phyloP scores from a whole-genome alignment of 2,797 vertebrate genomes.

The Pygocentrus nattereri region DNA sequence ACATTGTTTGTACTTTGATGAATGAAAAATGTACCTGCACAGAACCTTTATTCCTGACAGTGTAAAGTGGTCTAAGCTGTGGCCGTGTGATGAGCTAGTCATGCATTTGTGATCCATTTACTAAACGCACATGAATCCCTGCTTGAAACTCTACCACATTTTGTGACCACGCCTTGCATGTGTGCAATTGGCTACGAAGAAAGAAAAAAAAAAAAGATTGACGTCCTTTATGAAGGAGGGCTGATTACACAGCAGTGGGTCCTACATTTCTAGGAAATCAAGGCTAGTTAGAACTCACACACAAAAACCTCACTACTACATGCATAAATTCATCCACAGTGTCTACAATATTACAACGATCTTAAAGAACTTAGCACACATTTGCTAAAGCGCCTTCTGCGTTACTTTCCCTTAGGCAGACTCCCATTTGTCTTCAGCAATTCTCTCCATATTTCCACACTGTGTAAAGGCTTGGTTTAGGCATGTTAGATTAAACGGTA shows the following conservation, averaged over 20 bases:
- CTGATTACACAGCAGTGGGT: neutral
- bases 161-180: too few relatives aligned
- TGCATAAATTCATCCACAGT: neutral
- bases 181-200: too few relatives aligned
- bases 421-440: conserved; percentile 10
- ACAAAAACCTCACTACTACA: neutral
- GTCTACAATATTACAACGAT: neutral
- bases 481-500: neutral
- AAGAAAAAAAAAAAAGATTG: too few relatives aligned
- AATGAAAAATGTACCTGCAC: too few relatives aligned
- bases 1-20: too few relatives aligned
- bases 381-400: neutral
- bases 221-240: too few relatives aligned
- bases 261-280: neutral
- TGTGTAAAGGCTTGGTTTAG: neutral
- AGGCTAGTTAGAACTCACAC: neutral
- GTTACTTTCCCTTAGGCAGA: neutral
- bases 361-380: neutral
- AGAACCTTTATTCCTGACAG: too few relatives aligned
- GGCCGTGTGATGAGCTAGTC: too few relatives aligned
- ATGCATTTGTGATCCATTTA: too few relatives aligned
- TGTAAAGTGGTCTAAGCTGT: too few relatives aligned
- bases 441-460: neutral
- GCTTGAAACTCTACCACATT: too few relatives aligned
- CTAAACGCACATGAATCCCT: too few relatives aligned